These are phyloP conservation scores for Tonatia bakeri DNA, from an alignment of 2,113 vertebrate genomes.

Conservation along the genomic window DNA sequence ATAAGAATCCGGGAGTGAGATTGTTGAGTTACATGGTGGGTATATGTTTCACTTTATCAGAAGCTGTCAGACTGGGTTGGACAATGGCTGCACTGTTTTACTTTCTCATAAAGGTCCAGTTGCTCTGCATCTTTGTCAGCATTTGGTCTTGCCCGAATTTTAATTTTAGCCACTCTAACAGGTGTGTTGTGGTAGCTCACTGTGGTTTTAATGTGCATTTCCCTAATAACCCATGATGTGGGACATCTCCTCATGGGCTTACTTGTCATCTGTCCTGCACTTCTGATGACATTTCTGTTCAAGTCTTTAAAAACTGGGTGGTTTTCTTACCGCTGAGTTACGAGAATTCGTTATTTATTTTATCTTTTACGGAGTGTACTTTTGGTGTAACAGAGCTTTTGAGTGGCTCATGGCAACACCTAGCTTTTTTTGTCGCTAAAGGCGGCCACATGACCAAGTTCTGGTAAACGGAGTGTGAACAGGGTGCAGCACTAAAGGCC, in stretches of 20 bases:
- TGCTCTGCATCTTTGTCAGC: neutral
- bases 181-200: neutral
- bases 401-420: accelerated
- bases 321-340: neutral
- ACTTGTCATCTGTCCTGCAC: too few species aligned
- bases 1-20: neutral
- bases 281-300: neutral
- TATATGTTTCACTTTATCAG: too few species aligned
- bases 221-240: neutral
- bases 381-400: neutral
- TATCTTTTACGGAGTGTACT: neutral
- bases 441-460: neutral
- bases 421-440: neutral
- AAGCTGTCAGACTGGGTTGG: neutral
- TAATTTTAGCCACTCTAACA: neutral
- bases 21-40: neutral
- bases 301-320: neutral
- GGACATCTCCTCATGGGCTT: neutral
- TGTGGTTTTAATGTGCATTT: neutral
- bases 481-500: accelerated
- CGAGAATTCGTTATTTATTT: neutral
- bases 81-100: accelerated
- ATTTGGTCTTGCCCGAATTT: neutral
- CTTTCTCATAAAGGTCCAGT: neutral
- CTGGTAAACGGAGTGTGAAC: neutral